Conservation (phyloP, 2,113 vertebrate species). For the Barbus barbus region DNA sequence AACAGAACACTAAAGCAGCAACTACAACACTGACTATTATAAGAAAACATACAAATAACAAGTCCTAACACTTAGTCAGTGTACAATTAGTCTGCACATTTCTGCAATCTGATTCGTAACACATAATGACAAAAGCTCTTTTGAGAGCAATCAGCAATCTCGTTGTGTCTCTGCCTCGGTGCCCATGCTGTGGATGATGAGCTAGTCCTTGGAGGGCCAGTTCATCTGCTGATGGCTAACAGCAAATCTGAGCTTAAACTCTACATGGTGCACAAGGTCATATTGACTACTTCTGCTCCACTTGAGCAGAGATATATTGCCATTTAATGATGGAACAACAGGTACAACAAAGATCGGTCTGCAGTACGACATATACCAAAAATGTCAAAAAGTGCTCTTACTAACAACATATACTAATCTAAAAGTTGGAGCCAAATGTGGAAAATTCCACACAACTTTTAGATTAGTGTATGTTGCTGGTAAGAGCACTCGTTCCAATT, state of each 20-base stretch:
- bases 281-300: constrained; percentile 75
- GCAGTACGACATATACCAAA: background rate
- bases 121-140: constrained; percentile 43
- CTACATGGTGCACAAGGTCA: constrained; percentile 64
- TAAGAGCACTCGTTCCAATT: no score
- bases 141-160: constrained; percentile 65
- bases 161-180: constrained; percentile 62
- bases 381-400: background rate
- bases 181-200: constrained; percentile 67
- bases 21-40: no score
- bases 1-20: background rate
- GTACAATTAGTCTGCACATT: background rate
- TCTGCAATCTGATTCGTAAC: constrained; percentile 17
- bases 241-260: constrained; percentile 65
- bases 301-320: constrained; percentile 68
- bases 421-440: no score
- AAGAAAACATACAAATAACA: background rate
- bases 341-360: constrained; percentile 14
- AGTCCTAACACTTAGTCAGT: background rate
- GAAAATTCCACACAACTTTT: no score
- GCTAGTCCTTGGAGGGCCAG: constrained; percentile 60
- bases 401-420: background rate
- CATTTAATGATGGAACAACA: constrained; percentile 66
- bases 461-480: no score
- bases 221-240: constrained; percentile 61